These are phyloP conservation scores for Aphodius sticticus DNA, from an alignment of 2,888 invertebrate genomes.

Conservation along the genomic window DNA sequence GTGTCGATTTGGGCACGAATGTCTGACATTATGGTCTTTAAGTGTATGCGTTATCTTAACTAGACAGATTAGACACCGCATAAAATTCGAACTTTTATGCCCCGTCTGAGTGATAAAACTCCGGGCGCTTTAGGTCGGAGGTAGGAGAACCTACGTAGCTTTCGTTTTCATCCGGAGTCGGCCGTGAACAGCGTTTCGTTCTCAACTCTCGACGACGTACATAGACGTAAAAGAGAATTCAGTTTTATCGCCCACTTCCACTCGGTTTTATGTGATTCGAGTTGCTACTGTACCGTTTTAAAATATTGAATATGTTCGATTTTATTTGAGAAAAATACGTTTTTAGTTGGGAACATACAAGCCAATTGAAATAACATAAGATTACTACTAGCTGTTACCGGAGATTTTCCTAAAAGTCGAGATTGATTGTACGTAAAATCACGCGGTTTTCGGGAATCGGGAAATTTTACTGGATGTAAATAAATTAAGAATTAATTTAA, in stretches of 20 bases:
- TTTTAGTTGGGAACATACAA: not conserved
- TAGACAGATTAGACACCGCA: conserved; percentile 34
- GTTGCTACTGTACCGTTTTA: not conserved
- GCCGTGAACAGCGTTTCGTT: not conserved
- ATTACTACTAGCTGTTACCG: not conserved
- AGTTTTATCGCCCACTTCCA: conserved; percentile 4
- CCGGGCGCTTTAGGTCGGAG: not conserved
- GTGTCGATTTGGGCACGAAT: not conserved
- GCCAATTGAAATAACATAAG: not conserved
- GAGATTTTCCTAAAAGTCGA: too few relatives aligned
- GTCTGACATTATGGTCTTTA: not conserved
- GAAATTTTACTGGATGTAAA: too few relatives aligned
- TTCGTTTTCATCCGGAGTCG: not conserved
- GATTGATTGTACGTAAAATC: too few relatives aligned
- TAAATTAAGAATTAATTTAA: too few relatives aligned
- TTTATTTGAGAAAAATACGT: not conserved
- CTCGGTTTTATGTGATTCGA: not conserved
- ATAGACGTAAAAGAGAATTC: not conserved
- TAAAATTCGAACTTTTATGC: conserved; percentile 37
- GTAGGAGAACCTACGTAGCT: not conserved
- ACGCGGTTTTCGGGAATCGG: too few relatives aligned
- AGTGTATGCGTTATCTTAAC: conserved; percentile 29
- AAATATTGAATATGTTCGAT: not conserved
- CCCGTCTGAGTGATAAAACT: not conserved
- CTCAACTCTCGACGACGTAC: not conserved